phyloP scores from a whole-genome alignment of 2,113 vertebrate genomes.

The Odontophorus gujanensis region DNA sequence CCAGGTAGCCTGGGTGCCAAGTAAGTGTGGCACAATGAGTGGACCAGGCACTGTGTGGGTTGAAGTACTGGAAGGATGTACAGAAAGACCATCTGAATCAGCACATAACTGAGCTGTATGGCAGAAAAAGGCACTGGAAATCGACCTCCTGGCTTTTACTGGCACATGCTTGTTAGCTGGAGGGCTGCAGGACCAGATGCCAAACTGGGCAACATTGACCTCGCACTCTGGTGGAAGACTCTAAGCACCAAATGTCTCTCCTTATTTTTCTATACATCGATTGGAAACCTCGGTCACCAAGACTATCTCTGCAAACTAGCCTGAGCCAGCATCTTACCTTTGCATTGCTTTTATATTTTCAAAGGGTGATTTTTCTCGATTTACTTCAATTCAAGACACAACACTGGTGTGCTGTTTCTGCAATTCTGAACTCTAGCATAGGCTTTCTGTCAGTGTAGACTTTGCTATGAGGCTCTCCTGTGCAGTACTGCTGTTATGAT shows the following conservation, averaged over 20 bases:
- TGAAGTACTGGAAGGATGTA: background rate
- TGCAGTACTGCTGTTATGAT: background rate
- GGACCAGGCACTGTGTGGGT: background rate
- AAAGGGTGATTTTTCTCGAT: background rate
- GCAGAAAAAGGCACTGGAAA: background rate
- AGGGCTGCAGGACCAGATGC: background rate
- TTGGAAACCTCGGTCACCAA: background rate
- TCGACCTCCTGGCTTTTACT: background rate
- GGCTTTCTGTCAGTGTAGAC: background rate
- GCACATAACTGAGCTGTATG: fast-evolving
- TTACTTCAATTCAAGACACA: background rate
- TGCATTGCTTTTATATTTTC: background rate
- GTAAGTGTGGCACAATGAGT: background rate
- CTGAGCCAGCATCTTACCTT: background rate
- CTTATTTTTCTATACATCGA: background rate
- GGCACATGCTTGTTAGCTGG: background rate
- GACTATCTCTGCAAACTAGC: background rate
- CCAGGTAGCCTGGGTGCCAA: background rate
- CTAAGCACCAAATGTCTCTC: background rate
- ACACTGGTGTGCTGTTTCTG: fast-evolving
- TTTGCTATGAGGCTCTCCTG: background rate
- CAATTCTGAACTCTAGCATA: background rate
- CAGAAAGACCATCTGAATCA: background rate
- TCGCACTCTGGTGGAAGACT: background rate
- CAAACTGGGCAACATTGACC: background rate